Evolutionary conservation across 2,888 invertebrate genomes (phyloP), one percentile per base, ranked within the genome.

Genomic region (Drosophila suboccidentalis): DNA sequence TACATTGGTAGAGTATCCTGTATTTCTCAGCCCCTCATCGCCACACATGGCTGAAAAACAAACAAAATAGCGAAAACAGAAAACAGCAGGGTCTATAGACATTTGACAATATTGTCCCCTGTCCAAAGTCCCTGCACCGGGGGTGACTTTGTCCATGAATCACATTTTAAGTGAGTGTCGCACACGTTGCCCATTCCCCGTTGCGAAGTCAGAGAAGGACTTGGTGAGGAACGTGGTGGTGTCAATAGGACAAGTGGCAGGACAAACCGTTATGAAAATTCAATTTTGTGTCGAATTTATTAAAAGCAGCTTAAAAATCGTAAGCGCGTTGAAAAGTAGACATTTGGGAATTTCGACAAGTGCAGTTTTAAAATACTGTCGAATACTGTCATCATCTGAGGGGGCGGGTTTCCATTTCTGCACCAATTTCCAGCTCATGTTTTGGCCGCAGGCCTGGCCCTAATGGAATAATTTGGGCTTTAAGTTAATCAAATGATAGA

Each of bases 271-370:
- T 92, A 92, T 92, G 91, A 92, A 91, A 91, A 92, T 91, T 92
- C 90, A 92, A 92, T 92, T 92, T 92, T 82, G 87, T 91, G 90
- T 91, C 87, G 91, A 89, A 91, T 91, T 92, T 91, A 91, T 92
- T 90, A 89, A 90, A 90, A 90, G 89, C 87, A 80, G 90, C 91
- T 90, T 90, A 90, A 82, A 90, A 83, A 74, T 78, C 71, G 71
- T 82, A 84, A 89, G 80, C 90, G 74, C 72, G 77, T 84, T 80
- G 78, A 79, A 90, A 91, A 91, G 91, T 78, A 89, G 87, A 80
- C 91, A 89, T 92, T 91, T 90, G 91, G 91, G 89, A 91, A 91
- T 87, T 91, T 87, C 38, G 73, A 75, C 80, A 88, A 89, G 84
- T 87, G 86, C 75, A 71, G 72, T 66, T 74, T 75, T 22, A 61